Percentiles rank a stretch among this genome's conserved stretches.
Conservation (phyloP, 1,140 invertebrate genomes). For the Meloidogyne floridensis region DNA sequence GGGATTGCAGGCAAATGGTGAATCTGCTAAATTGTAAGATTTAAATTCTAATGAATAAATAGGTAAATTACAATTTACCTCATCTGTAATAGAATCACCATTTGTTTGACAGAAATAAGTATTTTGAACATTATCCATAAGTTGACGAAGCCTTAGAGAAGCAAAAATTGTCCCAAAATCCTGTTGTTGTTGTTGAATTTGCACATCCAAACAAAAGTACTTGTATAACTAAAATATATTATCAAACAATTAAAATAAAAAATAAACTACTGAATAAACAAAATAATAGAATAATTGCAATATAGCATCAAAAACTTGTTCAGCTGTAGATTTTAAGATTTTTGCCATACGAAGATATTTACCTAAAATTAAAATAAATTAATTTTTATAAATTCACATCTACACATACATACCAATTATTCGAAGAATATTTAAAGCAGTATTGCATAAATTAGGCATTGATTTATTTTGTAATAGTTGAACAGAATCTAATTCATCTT, state of each 20-base stretch:
- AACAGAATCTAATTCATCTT: not conserved
- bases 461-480: slow-evolving; percentile 19
- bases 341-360: slow-evolving; percentile 85
- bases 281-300: slow-evolving; percentile 94
- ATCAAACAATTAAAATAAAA: not conserved
- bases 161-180: slow-evolving; percentile 23
- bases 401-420: slow-evolving; percentile 75
- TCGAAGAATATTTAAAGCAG: slow-evolving; percentile 85
- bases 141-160: slow-evolving; percentile 25
- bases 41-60: not conserved
- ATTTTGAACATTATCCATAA: slow-evolving; percentile 12
- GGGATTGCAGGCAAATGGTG: not conserved
- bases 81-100: not conserved
- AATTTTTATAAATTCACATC: slow-evolving; percentile 62
- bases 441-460: slow-evolving; percentile 80
- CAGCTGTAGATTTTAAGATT: slow-evolving; percentile 84
- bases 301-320: slow-evolving; percentile 85
- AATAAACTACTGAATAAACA: slow-evolving; percentile 29
- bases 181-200: slow-evolving; percentile 18
- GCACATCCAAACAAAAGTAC: slow-evolving; percentile 33
- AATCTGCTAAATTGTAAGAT: not conserved
- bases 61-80: not conserved
- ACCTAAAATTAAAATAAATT: slow-evolving; percentile 21
- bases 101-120: not conserved
- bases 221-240: slow-evolving; percentile 38